These are phyloP conservation scores for Lasioglossum oenotherae DNA, from an alignment of 2,888 invertebrate genomes.

Conservation along the genomic window DNA sequence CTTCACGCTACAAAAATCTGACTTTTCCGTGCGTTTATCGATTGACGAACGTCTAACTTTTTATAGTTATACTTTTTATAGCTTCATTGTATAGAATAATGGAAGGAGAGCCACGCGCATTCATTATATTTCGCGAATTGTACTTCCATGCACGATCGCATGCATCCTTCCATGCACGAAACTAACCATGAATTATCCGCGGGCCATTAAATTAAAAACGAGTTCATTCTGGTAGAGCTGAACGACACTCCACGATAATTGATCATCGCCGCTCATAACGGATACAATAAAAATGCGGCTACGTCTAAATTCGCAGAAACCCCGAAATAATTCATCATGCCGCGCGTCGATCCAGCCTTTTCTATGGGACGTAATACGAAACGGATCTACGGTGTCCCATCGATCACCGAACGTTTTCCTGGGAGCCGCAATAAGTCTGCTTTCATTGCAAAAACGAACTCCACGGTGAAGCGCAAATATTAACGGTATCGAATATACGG, in stretches of 20 bases:
- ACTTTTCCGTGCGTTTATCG: not conserved
- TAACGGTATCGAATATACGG: not conserved
- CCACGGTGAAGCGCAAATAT: not conserved
- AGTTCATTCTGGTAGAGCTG: not conserved
- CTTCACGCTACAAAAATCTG: not conserved
- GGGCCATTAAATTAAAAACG: slow-evolving; percentile 31
- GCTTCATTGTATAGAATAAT: not conserved
- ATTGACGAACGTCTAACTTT: not conserved
- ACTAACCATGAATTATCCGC: slow-evolving; percentile 30
- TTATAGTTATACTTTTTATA: not conserved
- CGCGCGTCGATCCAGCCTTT: slow-evolving; percentile 19
- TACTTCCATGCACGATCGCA: slow-evolving; percentile 2
- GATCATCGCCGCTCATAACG: not conserved
- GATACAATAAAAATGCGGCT: slow-evolving; percentile 14
- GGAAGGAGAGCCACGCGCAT: not conserved
- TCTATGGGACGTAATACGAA: slow-evolving; percentile 5
- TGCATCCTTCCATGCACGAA: slow-evolving; percentile 16
- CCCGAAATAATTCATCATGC: slow-evolving; percentile 42
- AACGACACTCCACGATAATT: slow-evolving; percentile 9
- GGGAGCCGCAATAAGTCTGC: slow-evolving; percentile 21
- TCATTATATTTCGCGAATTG: slow-evolving; percentile 25
- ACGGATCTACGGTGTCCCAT: slow-evolving; percentile 21
- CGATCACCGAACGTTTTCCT: slow-evolving; percentile 29
- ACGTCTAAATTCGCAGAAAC: slow-evolving; percentile 28
- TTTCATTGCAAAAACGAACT: slow-evolving; percentile 13